These are phyloP conservation scores for Pseudococcus longispinus DNA, from an alignment of 2,888 invertebrate species.

Conservation along the genomic window DNA sequence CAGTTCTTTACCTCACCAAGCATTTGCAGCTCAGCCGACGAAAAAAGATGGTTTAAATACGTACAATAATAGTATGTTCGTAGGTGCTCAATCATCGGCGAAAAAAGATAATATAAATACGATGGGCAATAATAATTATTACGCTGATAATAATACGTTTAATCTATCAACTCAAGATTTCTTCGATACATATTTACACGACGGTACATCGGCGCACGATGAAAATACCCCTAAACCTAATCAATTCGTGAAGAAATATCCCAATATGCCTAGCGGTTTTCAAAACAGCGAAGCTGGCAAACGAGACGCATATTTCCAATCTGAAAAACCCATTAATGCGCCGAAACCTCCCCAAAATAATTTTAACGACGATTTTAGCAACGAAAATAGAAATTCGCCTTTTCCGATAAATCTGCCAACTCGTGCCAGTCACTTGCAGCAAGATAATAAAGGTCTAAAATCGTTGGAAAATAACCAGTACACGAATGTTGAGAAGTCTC, in stretches of 20 bases:
- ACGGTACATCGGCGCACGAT: neutral
- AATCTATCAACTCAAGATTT: conserved; percentile 45
- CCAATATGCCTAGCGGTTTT: neutral
- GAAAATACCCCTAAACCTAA: neutral
- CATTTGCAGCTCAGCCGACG: neutral
- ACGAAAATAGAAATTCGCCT: neutral
- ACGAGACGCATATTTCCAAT: conserved; percentile 14
- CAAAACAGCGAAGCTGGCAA: neutral
- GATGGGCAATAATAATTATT: neutral
- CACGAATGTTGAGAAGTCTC: neutral
- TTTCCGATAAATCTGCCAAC: neutral
- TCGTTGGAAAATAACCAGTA: neutral
- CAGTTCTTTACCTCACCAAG: neutral
- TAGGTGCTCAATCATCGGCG: neutral
- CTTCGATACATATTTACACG: conserved; percentile 39
- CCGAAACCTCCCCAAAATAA: neutral
- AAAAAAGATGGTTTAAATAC: neutral
- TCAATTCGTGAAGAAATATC: conserved; percentile 11
- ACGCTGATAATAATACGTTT: neutral
- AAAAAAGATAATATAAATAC: conserved; percentile 9
- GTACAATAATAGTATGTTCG: neutral
- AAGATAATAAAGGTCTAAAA: neutral
- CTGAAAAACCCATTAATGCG: neutral
- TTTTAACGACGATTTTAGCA: neutral
- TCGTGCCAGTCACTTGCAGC: neutral